These are phyloP conservation scores for Cistogaster globosa DNA, from an alignment of 2,888 invertebrate species.

Conservation along the genomic window DNA sequence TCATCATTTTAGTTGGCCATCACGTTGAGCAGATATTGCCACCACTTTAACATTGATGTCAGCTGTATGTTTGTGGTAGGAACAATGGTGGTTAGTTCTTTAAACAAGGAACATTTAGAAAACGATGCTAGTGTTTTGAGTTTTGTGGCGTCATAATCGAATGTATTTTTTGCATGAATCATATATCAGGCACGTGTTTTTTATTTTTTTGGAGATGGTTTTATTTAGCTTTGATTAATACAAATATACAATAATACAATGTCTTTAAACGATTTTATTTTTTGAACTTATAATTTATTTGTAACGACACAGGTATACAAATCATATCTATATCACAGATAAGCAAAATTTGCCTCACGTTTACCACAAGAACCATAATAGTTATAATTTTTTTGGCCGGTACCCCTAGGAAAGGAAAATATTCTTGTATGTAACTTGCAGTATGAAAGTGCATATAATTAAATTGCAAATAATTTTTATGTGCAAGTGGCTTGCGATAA, in stretches of 20 bases:
- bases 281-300: neutral
- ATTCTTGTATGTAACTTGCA: no score
- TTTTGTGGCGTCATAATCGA: slow-evolving; percentile 44
- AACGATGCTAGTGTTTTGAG: slow-evolving; percentile 43
- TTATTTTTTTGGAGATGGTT: neutral
- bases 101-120: slow-evolving; percentile 42
- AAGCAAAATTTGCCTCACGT: no score
- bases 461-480: no score
- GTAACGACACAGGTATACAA: no score
- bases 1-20: slow-evolving; percentile 38
- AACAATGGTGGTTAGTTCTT: neutral
- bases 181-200: slow-evolving; percentile 20
- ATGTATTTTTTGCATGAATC: slow-evolving; percentile 36
- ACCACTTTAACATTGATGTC: slow-evolving; percentile 36
- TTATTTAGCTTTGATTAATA: neutral
- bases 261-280: no score
- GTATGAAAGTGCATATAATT: no score
- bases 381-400: no score
- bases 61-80: neutral
- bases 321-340: no score
- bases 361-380: no score
- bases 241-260: no score
- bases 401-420: no score
- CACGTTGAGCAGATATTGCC: slow-evolving; percentile 55
- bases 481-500: no score